Percentiles rank a stretch among this genome's conserved stretches.
Conservation (phyloP, 2,113 vertebrate genomes). For the Calyptommatus sinebrachiatus region DNA sequence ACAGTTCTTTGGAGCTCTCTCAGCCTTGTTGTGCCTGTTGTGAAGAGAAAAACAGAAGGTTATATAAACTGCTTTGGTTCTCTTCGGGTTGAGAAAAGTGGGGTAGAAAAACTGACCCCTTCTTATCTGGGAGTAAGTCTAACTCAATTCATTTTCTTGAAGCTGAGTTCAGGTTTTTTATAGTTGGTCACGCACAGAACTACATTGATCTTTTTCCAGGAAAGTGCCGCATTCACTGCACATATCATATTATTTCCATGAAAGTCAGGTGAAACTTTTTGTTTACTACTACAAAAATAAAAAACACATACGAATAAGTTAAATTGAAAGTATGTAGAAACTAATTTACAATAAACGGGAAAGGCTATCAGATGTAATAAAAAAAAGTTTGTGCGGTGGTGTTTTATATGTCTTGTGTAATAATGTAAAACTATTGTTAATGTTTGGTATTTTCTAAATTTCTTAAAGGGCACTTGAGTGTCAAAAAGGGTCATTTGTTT, state of each 20-base stretch:
- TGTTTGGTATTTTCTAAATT: conserved; percentile 52
- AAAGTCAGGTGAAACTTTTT: conserved; percentile 67
- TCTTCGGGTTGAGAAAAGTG: too few relatives aligned
- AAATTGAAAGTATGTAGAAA: conserved; percentile 66
- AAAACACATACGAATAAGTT: conserved; percentile 45
- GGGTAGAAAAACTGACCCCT: too few relatives aligned
- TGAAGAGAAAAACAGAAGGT: too few relatives aligned
- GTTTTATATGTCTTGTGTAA: conserved; percentile 63
- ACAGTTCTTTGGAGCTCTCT: too few relatives aligned
- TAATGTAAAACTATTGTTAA: conserved; percentile 65
- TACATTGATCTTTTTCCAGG: not conserved
- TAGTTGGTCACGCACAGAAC: not conserved
- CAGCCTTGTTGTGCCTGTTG: too few relatives aligned
- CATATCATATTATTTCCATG: conserved; percentile 41
- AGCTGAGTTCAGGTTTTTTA: not conserved
- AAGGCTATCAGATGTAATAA: conserved; percentile 54
- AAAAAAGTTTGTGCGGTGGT: conserved; percentile 60
- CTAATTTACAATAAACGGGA: conserved; percentile 59
- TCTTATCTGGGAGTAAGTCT: not conserved
- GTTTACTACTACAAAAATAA: conserved; percentile 58
- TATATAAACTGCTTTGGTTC: too few relatives aligned
- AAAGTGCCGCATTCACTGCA: conserved; percentile 51
- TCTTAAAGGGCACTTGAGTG: conserved; percentile 62
- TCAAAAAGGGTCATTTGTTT: conserved; percentile 67
- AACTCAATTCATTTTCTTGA: not conserved